Evolutionary conservation across 2,888 invertebrate genomes (phyloP).

Genomic region (Caenorhabditis uteleia): DNA sequence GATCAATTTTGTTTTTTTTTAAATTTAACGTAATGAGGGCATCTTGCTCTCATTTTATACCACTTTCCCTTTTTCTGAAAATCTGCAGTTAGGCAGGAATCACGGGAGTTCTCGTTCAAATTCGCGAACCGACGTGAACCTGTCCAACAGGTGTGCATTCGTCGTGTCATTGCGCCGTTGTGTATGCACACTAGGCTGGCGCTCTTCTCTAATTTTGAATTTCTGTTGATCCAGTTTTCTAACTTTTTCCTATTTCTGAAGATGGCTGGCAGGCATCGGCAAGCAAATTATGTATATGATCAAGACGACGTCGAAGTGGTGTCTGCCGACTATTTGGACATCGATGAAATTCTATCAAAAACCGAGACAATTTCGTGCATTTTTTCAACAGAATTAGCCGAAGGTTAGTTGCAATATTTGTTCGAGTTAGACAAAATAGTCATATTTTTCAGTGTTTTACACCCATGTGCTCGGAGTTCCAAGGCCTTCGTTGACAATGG

Average conservation of each 20-base stretch:
- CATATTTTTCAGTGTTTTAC: constrained; percentile 29
- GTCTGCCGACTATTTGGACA: constrained; percentile 12
- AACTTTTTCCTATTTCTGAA: neutral
- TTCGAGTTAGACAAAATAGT: neutral
- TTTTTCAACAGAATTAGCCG: constrained; percentile 15
- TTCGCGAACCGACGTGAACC: too few species aligned
- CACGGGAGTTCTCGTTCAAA: too few species aligned
- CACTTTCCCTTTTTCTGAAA: too few species aligned
- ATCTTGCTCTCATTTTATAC: too few species aligned
- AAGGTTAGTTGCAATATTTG: constrained; percentile 5
- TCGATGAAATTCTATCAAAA: constrained; percentile 34
- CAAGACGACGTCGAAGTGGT: constrained; percentile 12
- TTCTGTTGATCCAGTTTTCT: neutral
- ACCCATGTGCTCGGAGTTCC: constrained; percentile 19
- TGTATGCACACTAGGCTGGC: constrained; percentile 11
- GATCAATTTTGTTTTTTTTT: too few species aligned
- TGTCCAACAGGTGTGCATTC: neutral
- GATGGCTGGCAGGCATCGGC: neutral
- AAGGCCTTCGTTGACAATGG: constrained; percentile 10
- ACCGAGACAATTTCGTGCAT: constrained; percentile 18
- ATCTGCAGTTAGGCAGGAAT: too few species aligned
- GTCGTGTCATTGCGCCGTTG: constrained; percentile 7
- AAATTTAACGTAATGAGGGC: too few species aligned
- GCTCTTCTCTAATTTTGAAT: neutral
- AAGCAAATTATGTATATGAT: too few species aligned